Evolutionary conservation across 2,797 vertebrate genomes (phyloP), one percentile per base, ranked within the genome.

Genomic region (Delichon dasypus): DNA sequence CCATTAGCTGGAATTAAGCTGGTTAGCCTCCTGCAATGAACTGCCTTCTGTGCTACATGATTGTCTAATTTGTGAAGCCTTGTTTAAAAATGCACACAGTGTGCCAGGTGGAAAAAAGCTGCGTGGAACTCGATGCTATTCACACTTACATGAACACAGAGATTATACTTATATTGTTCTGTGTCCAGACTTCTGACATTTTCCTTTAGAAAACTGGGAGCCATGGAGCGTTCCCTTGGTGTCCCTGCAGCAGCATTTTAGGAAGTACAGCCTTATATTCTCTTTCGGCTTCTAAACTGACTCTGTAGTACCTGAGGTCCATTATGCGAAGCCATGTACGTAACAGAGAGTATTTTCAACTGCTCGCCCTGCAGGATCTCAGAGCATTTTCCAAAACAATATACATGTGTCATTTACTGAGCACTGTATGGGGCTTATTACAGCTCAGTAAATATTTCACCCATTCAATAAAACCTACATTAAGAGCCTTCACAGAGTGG

Each of bases 391-490:
- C 88, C 65, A 85, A 75, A 93, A 68, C 51, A 65, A 72, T 71
- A 74, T 58, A 84, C n/a, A 81, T 65, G 38, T 88, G 72, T 77
- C 45, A 67, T 77, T 95, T 92, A 77, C 53, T 82, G 72, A 88
- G 65, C 75, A 27, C 50, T 29, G 42, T 76, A 50, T 66, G 73
- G 73, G 53, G 55, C 25, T 93, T 72, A 78, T 93, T 73, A 70
- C 2, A 3, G 48, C 53, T 73, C 45, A 85, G 85, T 54, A 94
- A 92, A 95, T 85, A 82, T 55, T 92, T 86, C 72, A 82, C 79
- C 57, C n/a, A 13, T 89, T 68, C 84, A 85, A 65, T 72, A 90
- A 94, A 92, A 65, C 26, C 42, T 55, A 4, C 58, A 76, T 73
- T 88, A 45, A 66, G 51, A 66, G n/a, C 40, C 51, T 65, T 9